phyloP scores from a whole-genome alignment of 2,113 vertebrate genomes.

The Pangasianodon hypophthalmus region DNA sequence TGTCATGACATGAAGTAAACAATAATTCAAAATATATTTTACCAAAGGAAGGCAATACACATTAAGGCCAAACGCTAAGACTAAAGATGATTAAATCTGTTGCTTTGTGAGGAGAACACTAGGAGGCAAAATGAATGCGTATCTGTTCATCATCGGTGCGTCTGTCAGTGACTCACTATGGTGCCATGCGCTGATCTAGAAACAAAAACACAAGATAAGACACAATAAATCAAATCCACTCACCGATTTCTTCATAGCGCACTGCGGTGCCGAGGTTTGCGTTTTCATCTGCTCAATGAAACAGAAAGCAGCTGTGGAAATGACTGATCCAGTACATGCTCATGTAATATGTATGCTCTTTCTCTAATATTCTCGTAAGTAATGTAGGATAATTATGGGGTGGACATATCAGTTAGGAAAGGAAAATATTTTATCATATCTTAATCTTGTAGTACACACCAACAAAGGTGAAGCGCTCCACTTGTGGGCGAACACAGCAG shows the following conservation, averaged over 20 bases:
- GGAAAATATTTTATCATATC: neutral
- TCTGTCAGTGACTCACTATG: conserved; percentile 17
- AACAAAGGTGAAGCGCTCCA: conserved; percentile 95
- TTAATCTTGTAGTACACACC: conserved; percentile 71
- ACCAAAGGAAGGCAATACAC: neutral
- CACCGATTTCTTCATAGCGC: conserved; percentile 97
- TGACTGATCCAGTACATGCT: neutral
- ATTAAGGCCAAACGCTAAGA: neutral
- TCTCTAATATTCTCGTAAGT: neutral
- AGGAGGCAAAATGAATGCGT: neutral
- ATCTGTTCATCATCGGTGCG: neutral
- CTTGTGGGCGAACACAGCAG: conserved; percentile 92
- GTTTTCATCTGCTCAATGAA: conserved; percentile 84
- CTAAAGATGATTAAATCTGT: neutral
- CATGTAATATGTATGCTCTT: conserved; percentile 32
- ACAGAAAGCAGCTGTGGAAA: neutral
- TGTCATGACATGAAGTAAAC: neutral
- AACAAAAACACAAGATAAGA: conserved; percentile 1
- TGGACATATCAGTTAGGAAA: neutral
- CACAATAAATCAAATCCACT: conserved; percentile 62
- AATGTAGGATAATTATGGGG: conserved; percentile 20
- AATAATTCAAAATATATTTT: neutral
- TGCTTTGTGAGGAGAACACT: conserved; percentile 21
- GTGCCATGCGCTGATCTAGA: neutral
- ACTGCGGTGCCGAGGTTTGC: conserved; percentile 92